Evolutionary conservation across 2,888 invertebrate genomes (phyloP), one percentile per base, ranked within the genome.

Genomic region (Mesorhabditis sp.): DNA sequence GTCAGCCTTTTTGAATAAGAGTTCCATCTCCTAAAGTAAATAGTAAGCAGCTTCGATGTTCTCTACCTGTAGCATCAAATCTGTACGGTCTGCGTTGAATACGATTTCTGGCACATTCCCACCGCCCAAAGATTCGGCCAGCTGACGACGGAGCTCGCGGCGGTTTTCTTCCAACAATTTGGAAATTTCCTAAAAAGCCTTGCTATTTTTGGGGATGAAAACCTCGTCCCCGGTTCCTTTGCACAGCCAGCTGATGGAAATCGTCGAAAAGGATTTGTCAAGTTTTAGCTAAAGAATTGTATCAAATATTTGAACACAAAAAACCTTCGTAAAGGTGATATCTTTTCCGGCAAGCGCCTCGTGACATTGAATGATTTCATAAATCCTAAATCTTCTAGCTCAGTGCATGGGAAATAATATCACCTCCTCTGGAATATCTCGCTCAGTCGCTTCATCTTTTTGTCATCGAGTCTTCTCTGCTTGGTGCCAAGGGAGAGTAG

Each of bases 1-100:
- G 62, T 78, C 76, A 5, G 78, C 78, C 67, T 75, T 68, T 45
- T 71, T 67, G 70, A 78, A 76, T 7, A 78, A 13, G 28, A 67
- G 67, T 28, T 78, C 75, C 74, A 78, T 76, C 69, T 78, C 75
- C 64, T 74, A 73, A 7, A 43, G 42, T 1, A 4, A 65, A 65
- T 15, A n/a, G n/a, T n/a, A 7, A 43, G 5, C 5, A 15, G 42
- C 43, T 5, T 7, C 10, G n/a, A 6, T 42, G 28, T 28, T 13
- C 13, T n/a, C 45, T 44, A 68, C 71, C 68, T 71, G 64, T 3
- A 69, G 13, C 6, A 69, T 10, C 5, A 71, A 44, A 28, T 69
- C 62, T 4, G 69, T 71, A 42, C 64, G 58, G 62, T 71, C 71
- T 5, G 69, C 65, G 5, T 69, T 43, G 62, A 71, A 69, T 7